Conservation (phyloP, 1,140 invertebrate species). For the Asbolus verrucosus region DNA sequence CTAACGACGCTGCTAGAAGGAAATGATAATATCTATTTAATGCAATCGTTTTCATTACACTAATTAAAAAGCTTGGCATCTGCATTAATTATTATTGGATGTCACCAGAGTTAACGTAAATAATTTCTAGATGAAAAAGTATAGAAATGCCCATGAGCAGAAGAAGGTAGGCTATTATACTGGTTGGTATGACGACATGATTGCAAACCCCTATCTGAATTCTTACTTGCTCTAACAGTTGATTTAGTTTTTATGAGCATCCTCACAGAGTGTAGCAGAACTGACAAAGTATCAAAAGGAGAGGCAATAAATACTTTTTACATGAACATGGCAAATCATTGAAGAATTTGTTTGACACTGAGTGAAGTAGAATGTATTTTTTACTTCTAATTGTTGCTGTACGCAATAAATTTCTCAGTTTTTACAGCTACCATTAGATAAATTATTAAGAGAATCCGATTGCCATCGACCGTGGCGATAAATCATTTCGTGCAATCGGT, state of each 20-base stretch:
- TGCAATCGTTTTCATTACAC: constrained; percentile 33
- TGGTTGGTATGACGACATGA: too few species aligned
- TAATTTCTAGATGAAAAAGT: constrained; percentile 2
- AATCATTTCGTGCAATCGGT: constrained; percentile 24
- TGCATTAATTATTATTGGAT: too few species aligned
- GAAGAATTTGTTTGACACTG: constrained; percentile 17
- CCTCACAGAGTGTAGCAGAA: too few species aligned
- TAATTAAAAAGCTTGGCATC: constrained; percentile 26
- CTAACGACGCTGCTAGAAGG: constrained; percentile 13
- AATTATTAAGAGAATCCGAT: constrained; percentile 16
- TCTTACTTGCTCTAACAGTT: too few species aligned
- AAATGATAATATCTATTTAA: constrained; percentile 28
- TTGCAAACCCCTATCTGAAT: too few species aligned
- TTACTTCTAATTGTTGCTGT: neutral
- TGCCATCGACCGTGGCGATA: neutral
- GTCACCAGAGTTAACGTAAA: neutral
- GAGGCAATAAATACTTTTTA: too few species aligned
- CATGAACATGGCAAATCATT: constrained; percentile 17
- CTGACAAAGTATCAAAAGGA: too few species aligned
- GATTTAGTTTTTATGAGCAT: too few species aligned
- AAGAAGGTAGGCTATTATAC: too few species aligned
- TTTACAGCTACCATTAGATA: constrained; percentile 2
- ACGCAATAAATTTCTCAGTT: constrained; percentile 13
- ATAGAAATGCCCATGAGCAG: too few species aligned
- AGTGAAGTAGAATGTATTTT: constrained; percentile 16